Conservation (phyloP, 2,113 vertebrate genomes). For the Synodontis membranacea region DNA sequence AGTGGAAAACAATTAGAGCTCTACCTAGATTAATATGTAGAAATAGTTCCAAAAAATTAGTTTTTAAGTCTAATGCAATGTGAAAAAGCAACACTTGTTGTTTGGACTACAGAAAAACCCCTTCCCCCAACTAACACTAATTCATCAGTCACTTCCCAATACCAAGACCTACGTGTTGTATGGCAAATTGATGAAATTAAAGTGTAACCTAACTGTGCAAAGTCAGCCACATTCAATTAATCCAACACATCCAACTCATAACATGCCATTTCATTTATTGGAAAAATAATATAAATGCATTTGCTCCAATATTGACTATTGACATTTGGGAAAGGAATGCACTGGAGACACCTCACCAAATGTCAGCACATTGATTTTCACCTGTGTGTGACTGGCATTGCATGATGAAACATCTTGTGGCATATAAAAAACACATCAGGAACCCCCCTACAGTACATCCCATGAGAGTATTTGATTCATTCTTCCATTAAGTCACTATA, state of each 20-base stretch:
- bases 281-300: slow-evolving; percentile 23
- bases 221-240: slow-evolving; percentile 36
- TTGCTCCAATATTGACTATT: slow-evolving; percentile 29
- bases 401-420: slow-evolving; percentile 14
- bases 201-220: slow-evolving; percentile 49
- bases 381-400: slow-evolving; percentile 21
- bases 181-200: slow-evolving; percentile 62
- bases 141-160: slow-evolving; percentile 65
- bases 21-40: slow-evolving; percentile 37
- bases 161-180: slow-evolving; percentile 50
- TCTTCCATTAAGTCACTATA: slow-evolving; percentile 24
- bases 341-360: slow-evolving; percentile 5
- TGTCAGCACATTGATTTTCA: slow-evolving; percentile 44
- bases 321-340: slow-evolving; percentile 21
- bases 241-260: slow-evolving; percentile 10
- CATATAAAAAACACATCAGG: slow-evolving; percentile 31
- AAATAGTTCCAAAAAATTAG: slow-evolving; percentile 53
- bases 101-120: slow-evolving; percentile 50
- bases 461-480: slow-evolving; percentile 19
- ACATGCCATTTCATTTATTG: slow-evolving; percentile 1
- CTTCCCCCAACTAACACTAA: slow-evolving; percentile 62
- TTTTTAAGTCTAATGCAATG: slow-evolving; percentile 57
- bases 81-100: slow-evolving; percentile 57
- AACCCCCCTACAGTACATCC: background rate
- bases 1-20: background rate